Evolutionary conservation across 2,113 vertebrate genomes (phyloP), one percentile per base, ranked within the genome.

Genomic region (Phalacrocorax brasilianus): DNA sequence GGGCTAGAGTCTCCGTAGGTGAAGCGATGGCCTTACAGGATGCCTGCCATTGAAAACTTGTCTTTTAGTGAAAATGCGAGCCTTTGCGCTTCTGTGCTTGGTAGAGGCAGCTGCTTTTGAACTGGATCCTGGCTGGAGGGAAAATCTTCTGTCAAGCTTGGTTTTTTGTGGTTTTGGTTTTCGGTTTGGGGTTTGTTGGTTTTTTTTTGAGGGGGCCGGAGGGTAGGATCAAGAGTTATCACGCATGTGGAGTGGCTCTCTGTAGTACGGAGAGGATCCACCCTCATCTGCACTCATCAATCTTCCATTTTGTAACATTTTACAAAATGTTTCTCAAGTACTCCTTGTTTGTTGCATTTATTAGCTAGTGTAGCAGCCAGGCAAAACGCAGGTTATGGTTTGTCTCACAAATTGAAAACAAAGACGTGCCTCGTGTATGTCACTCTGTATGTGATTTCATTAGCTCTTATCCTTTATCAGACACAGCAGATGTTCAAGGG

Each of bases 401-500:
- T 61, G 32, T 83, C 62, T 85, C 65, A 20, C 58, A 35, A 49
- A 63, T 14, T 32, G 33, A 49, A 91, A 95, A 85, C 32, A 73
- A 95, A 85, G 67, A 27, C 77, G 16, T 28, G 53, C 9, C 52
- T 93, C 49, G 5, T 19, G 50, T 27, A 4, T 23, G 27, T 33
- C 45, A 24, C 38, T 75, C 35, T 47, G 42, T 24, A 4, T 49
- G 42, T 58, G 90, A 75, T 71, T 93, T 94, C 78, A 59, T 94
- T 94, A 87, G 89, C 77, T 81, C 62, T 81, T 82, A 53, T 4
- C 30, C n/a, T 86, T 94, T 92, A 94, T 88, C 95, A 81, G 79
- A 12, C 33, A 30, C 38, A 92, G 90, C 95, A 97, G 94, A 89
- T 97, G 91, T 88, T 89, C 71, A 84, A 88, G 56, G 66, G 71